These are phyloP conservation scores for Xestia sexstrigata DNA, from an alignment of 2,888 invertebrate species.

Conservation along the genomic window DNA sequence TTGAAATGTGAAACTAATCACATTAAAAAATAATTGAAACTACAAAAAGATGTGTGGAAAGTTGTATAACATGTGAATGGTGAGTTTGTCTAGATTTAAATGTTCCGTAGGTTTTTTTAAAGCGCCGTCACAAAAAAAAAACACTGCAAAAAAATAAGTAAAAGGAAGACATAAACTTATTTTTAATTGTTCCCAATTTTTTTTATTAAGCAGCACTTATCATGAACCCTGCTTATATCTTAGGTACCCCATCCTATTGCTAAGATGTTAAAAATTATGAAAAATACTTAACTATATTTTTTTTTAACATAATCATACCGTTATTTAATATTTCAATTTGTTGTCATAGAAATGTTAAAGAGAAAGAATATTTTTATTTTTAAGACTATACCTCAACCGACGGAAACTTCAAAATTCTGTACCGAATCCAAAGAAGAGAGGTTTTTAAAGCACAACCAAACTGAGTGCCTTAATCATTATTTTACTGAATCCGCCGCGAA, in stretches of 20 bases:
- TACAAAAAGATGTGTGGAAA: constrained; percentile 35
- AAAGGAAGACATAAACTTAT: neutral
- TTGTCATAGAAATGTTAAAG: neutral
- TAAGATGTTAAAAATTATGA: neutral
- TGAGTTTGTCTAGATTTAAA: neutral
- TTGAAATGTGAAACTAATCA: constrained; percentile 48
- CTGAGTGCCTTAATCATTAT: neutral
- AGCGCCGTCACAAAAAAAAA: too few relatives aligned
- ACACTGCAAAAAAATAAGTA: too few relatives aligned
- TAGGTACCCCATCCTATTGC: neutral
- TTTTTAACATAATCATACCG: neutral
- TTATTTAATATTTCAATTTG: too few relatives aligned
- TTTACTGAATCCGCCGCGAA: neutral
- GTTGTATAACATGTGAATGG: neutral
- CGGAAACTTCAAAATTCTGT: neutral
- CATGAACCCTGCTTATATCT: neutral
- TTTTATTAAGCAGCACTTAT: neutral
- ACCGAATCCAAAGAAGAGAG: neutral
- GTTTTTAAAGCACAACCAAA: neutral
- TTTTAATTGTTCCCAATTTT: neutral
- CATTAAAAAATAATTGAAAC: constrained; percentile 50
- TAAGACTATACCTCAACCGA: neutral
- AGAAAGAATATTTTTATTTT: too few relatives aligned
- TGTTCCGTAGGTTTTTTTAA: constrained; percentile 41
- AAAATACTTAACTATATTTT: neutral